Base-by-base conservation (phyloP, 37 sponge, comb jelly and placozoan genomes). In the Aplysina aerophoba region DNA sequence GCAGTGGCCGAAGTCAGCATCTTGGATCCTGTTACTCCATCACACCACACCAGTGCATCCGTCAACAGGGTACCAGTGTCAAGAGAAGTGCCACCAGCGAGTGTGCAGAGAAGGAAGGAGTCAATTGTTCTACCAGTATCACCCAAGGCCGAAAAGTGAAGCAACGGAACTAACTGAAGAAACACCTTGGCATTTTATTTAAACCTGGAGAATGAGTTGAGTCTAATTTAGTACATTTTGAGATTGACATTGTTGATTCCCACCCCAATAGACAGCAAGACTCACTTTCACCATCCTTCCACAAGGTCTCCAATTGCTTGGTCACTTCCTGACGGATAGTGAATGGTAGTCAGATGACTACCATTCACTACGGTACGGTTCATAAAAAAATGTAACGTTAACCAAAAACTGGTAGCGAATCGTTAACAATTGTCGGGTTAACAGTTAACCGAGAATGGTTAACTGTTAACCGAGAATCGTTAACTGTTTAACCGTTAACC, bases 211-310 rank as follows among this genome's bases (percentile, higher is more conserved):
- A 75, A 24, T 53, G 20, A 4, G 78, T 4, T 17, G n/a, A 75
- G n/a, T 41, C 78, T 22, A 25, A 50, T 15, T 1, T 75, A 17
- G 41, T 25, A 5, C 0, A 11, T 21, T 50, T 53, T 11, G 13
- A 40, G 1, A 73, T 84, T 31, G 74, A 84, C 60, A 84, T 75
- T 14, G 73, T 57, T 72, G 73, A 73, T 55, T 59, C 73, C 1
- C 59, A 13, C 3, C 85, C 85, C 41, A 71, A 36, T 36, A 84
- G 27, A 44, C 34, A 55, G 27, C 44, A 8, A 74, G 85, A 14
- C 53, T 65, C 8, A 74, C 73, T 19, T 58, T 64, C 20, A 31
- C 41, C 20, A 20, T 19, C 40, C 38, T 39, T 3, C 24, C 34
- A 39, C 53, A 66, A 60, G 44, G n/a, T n/a, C n/a, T n/a, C n/a